Evolutionary conservation across 2,113 vertebrate species (phyloP).

Genomic region (Falco punctatus): DNA sequence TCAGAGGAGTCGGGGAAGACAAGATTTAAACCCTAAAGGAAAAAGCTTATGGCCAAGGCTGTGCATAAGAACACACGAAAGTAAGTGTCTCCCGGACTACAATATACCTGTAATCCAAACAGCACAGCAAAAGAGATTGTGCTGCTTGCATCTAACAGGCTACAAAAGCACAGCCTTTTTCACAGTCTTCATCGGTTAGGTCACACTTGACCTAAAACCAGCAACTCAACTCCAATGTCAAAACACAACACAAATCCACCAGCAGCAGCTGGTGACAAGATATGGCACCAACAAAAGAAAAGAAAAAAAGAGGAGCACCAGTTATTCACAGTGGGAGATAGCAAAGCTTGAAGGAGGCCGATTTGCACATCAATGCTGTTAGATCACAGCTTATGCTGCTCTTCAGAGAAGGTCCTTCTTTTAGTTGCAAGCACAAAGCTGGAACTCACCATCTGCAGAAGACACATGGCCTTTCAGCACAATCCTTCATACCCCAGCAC

Average conservation of each 20-base stretch:
- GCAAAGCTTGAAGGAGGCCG: neutral
- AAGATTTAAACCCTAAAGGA: neutral
- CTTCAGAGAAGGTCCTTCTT: neutral
- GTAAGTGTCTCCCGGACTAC: neutral
- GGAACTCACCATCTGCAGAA: too few relatives aligned
- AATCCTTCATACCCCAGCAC: accelerated
- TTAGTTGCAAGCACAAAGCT: neutral
- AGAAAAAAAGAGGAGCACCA: neutral
- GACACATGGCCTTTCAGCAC: accelerated
- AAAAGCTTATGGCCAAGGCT: accelerated
- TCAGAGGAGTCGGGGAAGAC: accelerated
- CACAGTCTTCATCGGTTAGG: neutral
- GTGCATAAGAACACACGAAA: neutral
- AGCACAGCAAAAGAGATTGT: neutral
- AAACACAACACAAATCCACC: neutral
- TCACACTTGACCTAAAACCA: neutral
- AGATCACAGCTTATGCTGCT: neutral
- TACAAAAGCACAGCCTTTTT: neutral
- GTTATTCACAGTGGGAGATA: neutral
- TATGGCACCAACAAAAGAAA: accelerated
- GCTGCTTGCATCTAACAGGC: accelerated
- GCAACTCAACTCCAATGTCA: accelerated
- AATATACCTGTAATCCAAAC: neutral
- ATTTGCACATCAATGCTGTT: neutral
- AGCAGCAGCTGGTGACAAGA: neutral